These are phyloP conservation scores for Pagetopsis macropterus DNA, from an alignment of 2,797 vertebrate species.

Conservation along the genomic window DNA sequence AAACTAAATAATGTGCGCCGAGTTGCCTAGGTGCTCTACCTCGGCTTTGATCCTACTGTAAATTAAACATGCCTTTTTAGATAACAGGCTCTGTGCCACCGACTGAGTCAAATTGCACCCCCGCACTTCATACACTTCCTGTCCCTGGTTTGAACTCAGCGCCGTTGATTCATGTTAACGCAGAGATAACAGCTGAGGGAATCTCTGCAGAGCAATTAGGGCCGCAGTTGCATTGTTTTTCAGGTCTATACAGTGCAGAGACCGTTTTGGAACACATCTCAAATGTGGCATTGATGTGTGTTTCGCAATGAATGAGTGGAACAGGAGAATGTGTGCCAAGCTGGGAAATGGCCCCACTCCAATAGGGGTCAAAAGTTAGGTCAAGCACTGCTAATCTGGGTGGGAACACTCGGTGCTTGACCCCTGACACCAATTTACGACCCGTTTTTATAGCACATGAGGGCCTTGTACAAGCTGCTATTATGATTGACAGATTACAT, in stretches of 20 bases:
- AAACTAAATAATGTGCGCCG: constrained; percentile 44
- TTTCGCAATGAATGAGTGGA: not conserved
- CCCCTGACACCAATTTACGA: constrained; percentile 31
- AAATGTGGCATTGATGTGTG: constrained; percentile 1
- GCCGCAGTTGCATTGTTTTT: constrained; percentile 24
- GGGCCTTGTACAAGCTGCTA: not conserved
- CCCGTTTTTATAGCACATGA: constrained; percentile 22
- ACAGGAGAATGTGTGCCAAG: constrained; percentile 23
- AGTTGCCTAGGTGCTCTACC: constrained; percentile 16
- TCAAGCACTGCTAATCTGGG: constrained; percentile 50
- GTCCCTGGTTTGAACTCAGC: constrained; percentile 60
- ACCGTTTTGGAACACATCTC: constrained; percentile 10
- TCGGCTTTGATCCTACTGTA: constrained; percentile 67
- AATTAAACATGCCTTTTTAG: constrained; percentile 72
- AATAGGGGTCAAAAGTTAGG: constrained; percentile 38
- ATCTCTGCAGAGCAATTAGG: constrained; percentile 43
- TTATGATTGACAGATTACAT: not conserved
- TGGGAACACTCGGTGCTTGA: constrained; percentile 44
- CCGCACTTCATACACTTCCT: constrained; percentile 29
- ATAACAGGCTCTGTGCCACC: constrained; percentile 62
- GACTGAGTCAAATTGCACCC: constrained; percentile 46
- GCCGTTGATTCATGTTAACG: constrained; percentile 37
- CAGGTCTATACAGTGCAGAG: not conserved
- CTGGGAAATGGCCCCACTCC: constrained; percentile 11
- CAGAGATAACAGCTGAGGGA: constrained; percentile 10